Percentiles rank a stretch among this genome's conserved stretches.
Evolutionary conservation across 2,797 vertebrate species (phyloP).

Genomic region (Rachycentron canadum): DNA sequence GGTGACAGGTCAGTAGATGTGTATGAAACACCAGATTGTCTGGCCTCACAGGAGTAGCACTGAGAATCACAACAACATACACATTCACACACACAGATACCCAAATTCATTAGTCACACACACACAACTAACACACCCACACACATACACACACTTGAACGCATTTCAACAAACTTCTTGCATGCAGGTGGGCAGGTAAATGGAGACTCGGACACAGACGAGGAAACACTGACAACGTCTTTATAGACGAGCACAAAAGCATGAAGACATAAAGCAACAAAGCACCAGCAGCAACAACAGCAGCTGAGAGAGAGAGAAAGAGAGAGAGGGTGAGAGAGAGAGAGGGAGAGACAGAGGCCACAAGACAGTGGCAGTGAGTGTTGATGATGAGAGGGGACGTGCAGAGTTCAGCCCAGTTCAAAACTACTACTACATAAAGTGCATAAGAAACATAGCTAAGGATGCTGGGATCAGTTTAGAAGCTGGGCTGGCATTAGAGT

Average conservation of each 20-base stretch:
- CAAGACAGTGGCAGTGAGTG: slow-evolving; percentile 22
- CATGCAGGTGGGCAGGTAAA: slow-evolving; percentile 69
- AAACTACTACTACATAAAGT: slow-evolving; percentile 32
- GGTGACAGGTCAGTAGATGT: neutral
- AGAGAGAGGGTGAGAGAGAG: slow-evolving; percentile 32
- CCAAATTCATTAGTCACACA: slow-evolving; percentile 2
- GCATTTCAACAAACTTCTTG: slow-evolving; percentile 35
- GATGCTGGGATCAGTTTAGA: slow-evolving; percentile 44
- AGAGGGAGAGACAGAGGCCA: slow-evolving; percentile 50
- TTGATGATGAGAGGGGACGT: slow-evolving; percentile 42
- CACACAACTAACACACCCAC: slow-evolving; percentile 18
- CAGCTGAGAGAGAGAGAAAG: slow-evolving; percentile 49
- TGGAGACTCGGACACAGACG: slow-evolving; percentile 49
- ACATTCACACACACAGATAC: slow-evolving; percentile 16
- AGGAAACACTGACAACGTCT: slow-evolving; percentile 30
- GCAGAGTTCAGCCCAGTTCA: slow-evolving; percentile 62
- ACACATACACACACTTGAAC: slow-evolving; percentile 34
- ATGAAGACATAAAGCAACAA: slow-evolving; percentile 59
- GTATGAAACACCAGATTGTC: slow-evolving; percentile 29
- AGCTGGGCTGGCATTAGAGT: slow-evolving; percentile 38
- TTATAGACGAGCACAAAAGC: slow-evolving; percentile 58
- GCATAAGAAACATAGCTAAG: slow-evolving; percentile 26
- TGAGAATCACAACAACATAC: slow-evolving; percentile 54
- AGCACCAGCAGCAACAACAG: slow-evolving; percentile 61
- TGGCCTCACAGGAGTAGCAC: slow-evolving; percentile 64